Evolutionary conservation across 1,140 invertebrate genomes (phyloP), one percentile per base, ranked within the genome.

Genomic region (Forficula auricularia): DNA sequence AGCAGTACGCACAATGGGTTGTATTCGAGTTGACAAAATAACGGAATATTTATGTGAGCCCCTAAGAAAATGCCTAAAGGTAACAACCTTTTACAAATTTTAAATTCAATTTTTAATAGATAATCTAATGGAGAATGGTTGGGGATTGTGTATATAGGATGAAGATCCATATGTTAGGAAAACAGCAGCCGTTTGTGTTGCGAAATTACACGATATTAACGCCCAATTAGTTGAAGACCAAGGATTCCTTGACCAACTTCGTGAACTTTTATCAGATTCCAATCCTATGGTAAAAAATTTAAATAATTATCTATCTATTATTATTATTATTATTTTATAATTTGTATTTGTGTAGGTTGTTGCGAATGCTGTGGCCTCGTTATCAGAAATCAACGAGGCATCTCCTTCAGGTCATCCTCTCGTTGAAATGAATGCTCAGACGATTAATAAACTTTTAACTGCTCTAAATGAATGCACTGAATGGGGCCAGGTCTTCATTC

Each of bases 31-130:
- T 36, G 96, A 99, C 64, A 99, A 99, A 67, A 99, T 99, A 54
- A 99, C 96, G 2, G 96, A 99, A 66, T 99, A 99, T 66, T 67
- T 99, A 7, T 99, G 96, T 66, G 95, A 99, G 59, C 96, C 96
- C 3, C 66, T 99, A 45, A 67, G 96, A 37, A 98, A 98, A 61
- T 99, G 96, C 64, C 71, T 99, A 50, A 90, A 91, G 60, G 22
- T 27, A 27, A 6, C n/a, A n/a, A n/a, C n/a, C n/a, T n/a, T n/a
- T n/a, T n/a, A n/a, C n/a, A n/a, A n/a, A n/a, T n/a, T n/a, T n/a
- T n/a, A n/a, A n/a, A n/a, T n/a, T n/a, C n/a, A n/a, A n/a, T n/a
- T n/a, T n/a, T n/a, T n/a, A n/a, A n/a, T n/a, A n/a, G n/a, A n/a
- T n/a, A n/a, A n/a, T n/a, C n/a, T n/a, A n/a, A n/a, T n/a, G n/a